These are phyloP conservation scores for Oxyura jamaicensis DNA, from an alignment of 2,113 vertebrate species.

Conservation along the genomic window DNA sequence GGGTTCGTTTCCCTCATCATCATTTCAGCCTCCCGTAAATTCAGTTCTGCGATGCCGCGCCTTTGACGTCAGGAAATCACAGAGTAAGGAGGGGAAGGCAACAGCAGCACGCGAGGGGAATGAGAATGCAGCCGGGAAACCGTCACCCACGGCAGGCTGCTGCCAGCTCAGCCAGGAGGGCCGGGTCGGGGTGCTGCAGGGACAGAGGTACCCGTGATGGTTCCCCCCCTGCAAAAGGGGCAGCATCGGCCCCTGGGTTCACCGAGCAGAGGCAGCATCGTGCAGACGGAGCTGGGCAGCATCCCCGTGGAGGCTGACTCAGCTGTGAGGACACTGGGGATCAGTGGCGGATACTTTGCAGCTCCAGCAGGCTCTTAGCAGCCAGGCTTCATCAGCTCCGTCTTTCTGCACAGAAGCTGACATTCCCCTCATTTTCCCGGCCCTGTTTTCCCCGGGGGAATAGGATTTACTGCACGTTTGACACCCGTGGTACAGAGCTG, in stretches of 20 bases:
- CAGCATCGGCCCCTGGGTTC: not conserved
- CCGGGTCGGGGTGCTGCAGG: not conserved
- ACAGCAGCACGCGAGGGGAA: not conserved
- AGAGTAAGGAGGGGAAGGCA: not conserved
- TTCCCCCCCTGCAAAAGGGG: not conserved
- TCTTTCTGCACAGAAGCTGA: not conserved
- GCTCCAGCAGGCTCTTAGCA: not conserved
- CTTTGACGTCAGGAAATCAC: conserved; percentile 40
- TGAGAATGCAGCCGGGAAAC: not conserved
- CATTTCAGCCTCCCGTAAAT: conserved; percentile 32
- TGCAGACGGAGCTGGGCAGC: not conserved
- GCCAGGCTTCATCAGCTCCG: not conserved
- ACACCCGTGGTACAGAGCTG: not conserved
- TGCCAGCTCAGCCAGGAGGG: not conserved
- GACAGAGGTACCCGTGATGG: fast-evolving
- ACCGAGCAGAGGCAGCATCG: not conserved
- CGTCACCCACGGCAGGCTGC: fast-evolving
- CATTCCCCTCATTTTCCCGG: not conserved
- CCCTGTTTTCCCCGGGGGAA: not conserved
- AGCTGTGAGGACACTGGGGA: not conserved
- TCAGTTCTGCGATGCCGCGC: not conserved
- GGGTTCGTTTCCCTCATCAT: not conserved
- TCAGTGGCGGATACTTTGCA: not conserved
- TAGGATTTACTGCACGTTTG: not conserved
- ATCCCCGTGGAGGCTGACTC: not conserved